These are phyloP conservation scores for Scolopax rusticola DNA, from an alignment of 2,797 vertebrate genomes.

Conservation along the genomic window DNA sequence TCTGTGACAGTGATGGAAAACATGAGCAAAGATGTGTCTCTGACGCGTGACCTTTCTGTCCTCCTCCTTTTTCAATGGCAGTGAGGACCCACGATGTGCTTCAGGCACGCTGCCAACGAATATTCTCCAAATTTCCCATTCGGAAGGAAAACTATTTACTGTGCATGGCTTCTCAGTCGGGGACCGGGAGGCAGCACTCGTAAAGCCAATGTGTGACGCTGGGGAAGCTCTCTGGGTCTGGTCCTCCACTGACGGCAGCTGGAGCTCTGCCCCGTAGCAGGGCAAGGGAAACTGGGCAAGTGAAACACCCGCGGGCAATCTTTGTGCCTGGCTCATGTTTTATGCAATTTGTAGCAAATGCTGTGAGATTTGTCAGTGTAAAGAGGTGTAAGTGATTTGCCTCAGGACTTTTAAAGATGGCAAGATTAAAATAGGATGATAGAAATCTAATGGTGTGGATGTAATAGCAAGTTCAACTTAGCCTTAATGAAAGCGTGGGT, in stretches of 20 bases:
- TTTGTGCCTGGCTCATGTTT: not conserved
- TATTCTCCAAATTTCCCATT: not conserved
- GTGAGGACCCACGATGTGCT: not conserved
- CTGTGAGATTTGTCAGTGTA: not conserved
- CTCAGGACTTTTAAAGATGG: not conserved
- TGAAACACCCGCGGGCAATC: accelerated
- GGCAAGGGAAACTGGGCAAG: not conserved
- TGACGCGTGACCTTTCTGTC: not conserved
- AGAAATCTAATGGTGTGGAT: not conserved
- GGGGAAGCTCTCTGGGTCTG: not conserved
- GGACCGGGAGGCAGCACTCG: not conserved
- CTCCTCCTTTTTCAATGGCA: not conserved
- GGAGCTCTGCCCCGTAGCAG: not conserved
- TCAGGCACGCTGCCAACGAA: not conserved
- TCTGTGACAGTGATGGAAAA: not conserved
- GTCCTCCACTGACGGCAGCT: not conserved
- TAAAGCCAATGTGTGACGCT: not conserved
- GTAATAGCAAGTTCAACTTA: not conserved
- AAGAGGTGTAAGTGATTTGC: not conserved
- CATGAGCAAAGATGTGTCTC: not conserved
- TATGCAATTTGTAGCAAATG: not conserved
- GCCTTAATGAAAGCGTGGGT: not conserved
- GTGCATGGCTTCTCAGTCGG: not conserved
- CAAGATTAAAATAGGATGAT: not conserved
- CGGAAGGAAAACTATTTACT: not conserved